phyloP scores from a whole-genome alignment of 2,113 vertebrate genomes.

The Coryphaenoides rupestris region DNA sequence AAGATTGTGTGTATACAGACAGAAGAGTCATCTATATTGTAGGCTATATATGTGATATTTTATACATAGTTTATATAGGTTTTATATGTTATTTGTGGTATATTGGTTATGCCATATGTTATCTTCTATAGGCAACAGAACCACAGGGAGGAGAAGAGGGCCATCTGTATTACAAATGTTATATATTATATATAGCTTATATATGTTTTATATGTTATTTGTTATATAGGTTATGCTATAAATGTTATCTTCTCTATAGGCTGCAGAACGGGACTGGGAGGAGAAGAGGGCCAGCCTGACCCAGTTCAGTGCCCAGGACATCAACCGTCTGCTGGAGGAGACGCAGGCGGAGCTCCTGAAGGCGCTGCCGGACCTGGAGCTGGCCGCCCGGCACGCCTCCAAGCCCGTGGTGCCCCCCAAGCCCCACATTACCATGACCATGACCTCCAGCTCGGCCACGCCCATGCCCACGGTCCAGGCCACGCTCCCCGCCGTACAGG shows the following conservation, averaged over 20 bases:
- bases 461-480: slow-evolving; percentile 35
- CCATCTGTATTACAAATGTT: no score
- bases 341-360: slow-evolving; percentile 97
- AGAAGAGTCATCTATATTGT: no score
- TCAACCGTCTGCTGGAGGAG: slow-evolving; percentile 93
- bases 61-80: no score
- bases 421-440: slow-evolving; percentile 69
- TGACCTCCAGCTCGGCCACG: slow-evolving; percentile 68
- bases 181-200: no score
- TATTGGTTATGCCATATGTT: no score
- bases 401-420: slow-evolving; percentile 68
- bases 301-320: slow-evolving; percentile 95
- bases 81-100: no score
- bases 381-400: slow-evolving; percentile 86
- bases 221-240: no score
- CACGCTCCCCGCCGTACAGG: not conserved
- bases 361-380: slow-evolving; percentile 95
- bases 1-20: not conserved
- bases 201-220: not conserved
- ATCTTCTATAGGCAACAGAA: no score
- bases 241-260: slow-evolving; percentile 69
- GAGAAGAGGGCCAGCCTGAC: slow-evolving; percentile 93
- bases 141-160: no score
- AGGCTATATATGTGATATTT: slow-evolving; percentile 6
- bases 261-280: slow-evolving; percentile 95